A percentile compares a stretch with the other conserved stretches of the same genome.
Evolutionary conservation across 2,797 vertebrate genomes (phyloP).

Genomic region (Tokudaia muenninki): DNA sequence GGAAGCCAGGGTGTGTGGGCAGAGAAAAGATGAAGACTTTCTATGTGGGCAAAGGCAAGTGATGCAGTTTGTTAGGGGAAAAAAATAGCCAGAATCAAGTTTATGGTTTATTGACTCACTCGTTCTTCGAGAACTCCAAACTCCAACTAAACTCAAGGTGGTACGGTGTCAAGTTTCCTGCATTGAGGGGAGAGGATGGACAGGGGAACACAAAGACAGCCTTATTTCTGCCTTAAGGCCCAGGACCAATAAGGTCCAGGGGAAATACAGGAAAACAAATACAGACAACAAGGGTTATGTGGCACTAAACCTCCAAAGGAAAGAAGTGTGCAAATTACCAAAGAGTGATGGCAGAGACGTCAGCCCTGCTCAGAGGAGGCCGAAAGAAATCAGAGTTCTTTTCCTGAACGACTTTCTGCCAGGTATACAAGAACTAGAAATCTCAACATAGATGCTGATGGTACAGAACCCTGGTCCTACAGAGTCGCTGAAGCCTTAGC

Average conservation of each 20-base stretch:
- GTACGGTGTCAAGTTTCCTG: not conserved
- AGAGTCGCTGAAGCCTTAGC: not conserved
- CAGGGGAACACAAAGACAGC: not conserved
- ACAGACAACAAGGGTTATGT: constrained; percentile 39
- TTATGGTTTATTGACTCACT: not conserved
- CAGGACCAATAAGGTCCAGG: not conserved
- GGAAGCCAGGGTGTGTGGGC: constrained; percentile 51
- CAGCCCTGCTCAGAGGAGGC: not conserved
- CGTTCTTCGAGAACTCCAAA: constrained; percentile 40
- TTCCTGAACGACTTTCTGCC: not conserved
- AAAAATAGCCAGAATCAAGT: not conserved
- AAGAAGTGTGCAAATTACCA: not conserved
- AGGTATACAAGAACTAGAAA: not conserved
- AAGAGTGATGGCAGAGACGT: not conserved
- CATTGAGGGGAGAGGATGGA: not conserved
- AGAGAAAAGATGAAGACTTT: constrained; percentile 53
- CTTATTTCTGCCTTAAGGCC: constrained; percentile 25
- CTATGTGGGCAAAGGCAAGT: constrained; percentile 20
- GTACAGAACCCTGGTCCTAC: not conserved
- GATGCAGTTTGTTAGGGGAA: not conserved
- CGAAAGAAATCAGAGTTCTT: not conserved
- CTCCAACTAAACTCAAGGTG: constrained; percentile 1
- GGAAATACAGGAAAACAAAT: not conserved
- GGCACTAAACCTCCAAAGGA: not conserved
- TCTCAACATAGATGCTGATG: not conserved